Percentiles rank a stretch among this genome's conserved stretches.
phyloP scores from a whole-genome alignment of 2,113 vertebrate species.

The Pterophyllum scalare region DNA sequence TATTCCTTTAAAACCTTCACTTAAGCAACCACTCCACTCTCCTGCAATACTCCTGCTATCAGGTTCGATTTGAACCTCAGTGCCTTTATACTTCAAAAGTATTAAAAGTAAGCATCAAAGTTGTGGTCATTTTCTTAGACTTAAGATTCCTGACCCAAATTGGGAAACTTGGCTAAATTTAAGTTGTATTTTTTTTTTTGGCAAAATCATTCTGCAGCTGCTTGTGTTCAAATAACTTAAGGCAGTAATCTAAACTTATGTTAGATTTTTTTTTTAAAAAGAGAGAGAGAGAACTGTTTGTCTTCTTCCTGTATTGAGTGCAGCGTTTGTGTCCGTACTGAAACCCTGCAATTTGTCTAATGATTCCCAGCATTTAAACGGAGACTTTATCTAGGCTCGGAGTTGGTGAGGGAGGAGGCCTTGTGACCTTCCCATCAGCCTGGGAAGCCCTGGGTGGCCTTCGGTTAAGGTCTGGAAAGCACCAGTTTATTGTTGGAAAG shows the following conservation, averaged over 20 bases:
- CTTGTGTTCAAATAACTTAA: neutral
- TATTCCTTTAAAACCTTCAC: neutral
- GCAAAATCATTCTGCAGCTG: neutral
- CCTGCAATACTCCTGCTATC: neutral
- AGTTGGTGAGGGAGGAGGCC: neutral
- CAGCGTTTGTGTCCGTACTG: neutral
- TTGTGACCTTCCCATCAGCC: conserved; percentile 43
- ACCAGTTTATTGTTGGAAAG: conserved; percentile 45
- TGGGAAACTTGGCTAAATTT: neutral
- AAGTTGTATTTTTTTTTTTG: neutral
- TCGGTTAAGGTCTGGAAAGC: conserved; percentile 50
- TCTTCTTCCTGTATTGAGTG: neutral
- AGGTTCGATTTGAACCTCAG: neutral
- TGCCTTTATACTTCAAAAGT: neutral
- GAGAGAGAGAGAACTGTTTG: neutral
- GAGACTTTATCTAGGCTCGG: neutral
- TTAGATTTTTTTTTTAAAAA: neutral
- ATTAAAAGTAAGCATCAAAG: neutral
- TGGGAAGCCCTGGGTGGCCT: conserved; percentile 41
- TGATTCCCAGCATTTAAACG: neutral
- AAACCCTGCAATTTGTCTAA: neutral
- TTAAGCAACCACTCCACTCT: neutral
- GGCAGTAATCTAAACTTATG: neutral
- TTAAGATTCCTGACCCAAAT: neutral
- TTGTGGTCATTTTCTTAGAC: neutral